Base-by-base conservation (phyloP, 1,140 invertebrate genomes). In the Hylyphantes graminicola region DNA sequence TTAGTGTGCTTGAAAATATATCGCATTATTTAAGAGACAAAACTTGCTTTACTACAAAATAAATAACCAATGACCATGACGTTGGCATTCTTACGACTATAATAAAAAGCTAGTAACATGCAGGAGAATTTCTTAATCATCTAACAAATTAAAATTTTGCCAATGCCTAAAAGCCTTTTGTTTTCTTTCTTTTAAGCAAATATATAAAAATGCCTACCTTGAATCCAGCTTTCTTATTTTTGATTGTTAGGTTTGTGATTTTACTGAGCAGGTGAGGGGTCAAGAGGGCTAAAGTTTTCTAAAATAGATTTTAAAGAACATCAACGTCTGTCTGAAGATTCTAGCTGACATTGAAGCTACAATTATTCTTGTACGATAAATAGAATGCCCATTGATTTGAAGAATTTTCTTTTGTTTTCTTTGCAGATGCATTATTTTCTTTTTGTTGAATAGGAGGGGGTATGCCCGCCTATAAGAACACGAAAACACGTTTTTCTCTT, bases 311-410 rank as follows among this genome's bases (percentile, higher is more conserved):
- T 74, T 15, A 50, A n/a, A 78, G 19, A 67, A 19, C 76, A 78
- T 78, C 76, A 78, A 63, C 21, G 35, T 51, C 50, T 17, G 48
- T 15, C n/a, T 67, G 53, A 61, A 78, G 17, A 61, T 53, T 13
- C 63, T 19, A 65, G 48, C 65, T 68, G 65, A 79, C 64, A 79
- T 21, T 21, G 64, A 70, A 70, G 53, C 79, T 51, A 81, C 79
- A 72, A 74, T 83, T 70, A 83, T 74, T 83, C 61, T 63, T 75
- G 54, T 55, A 63, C 70, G 57, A 74, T 83, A 83, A 83, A 83
- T 75, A 73, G 35, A 74, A 83, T 75, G 70, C 80, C 35, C 35
- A 78, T 64, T 55, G 75, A 75, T 83, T 73, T 64, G 72, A n/a
- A 21, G 54, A 67, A 73, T 81, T 73, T 51, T 63, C 54, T 57